Evolutionary conservation across 2,113 vertebrate species (phyloP).

Genomic region (Erpornis zantholeuca): DNA sequence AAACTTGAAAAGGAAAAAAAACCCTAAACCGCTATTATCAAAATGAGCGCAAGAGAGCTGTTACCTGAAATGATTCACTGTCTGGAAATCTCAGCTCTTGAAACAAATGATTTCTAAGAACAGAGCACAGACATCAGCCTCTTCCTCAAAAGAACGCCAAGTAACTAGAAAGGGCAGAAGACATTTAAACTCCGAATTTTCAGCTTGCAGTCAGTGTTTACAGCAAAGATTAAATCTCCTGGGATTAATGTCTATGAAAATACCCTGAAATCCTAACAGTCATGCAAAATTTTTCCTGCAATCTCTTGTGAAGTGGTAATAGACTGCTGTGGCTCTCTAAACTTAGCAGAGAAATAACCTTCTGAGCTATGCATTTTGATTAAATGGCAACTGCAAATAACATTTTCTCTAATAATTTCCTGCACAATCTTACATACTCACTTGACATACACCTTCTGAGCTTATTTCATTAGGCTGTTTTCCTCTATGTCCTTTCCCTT

Average conservation of each 20-base stretch:
- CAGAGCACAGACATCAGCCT: neutral
- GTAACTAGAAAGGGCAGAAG: neutral
- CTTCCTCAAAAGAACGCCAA: neutral
- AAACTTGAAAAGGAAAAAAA: conserved; percentile 44
- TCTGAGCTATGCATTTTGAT: neutral
- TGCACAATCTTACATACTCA: neutral
- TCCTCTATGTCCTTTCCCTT: neutral
- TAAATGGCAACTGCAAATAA: neutral
- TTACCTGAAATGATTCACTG: conserved; percentile 25
- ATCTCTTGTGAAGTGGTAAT: neutral
- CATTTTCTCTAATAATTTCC: neutral
- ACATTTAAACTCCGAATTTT: neutral
- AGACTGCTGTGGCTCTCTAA: neutral
- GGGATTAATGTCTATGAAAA: neutral
- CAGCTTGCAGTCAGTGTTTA: neutral
- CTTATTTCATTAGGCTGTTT: neutral
- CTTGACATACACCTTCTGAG: neutral
- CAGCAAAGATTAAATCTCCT: neutral
- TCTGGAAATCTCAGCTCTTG: neutral
- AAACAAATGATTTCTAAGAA: conserved; percentile 30
- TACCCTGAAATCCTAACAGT: neutral
- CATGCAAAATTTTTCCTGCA: neutral
- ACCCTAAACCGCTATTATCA: neutral
- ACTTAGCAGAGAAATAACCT: neutral
- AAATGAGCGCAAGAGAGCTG: neutral